A percentile compares a stretch with the other conserved stretches of the same genome.
Evolutionary conservation across 2,797 vertebrate genomes (phyloP).

Genomic region (Mallotus villosus): DNA sequence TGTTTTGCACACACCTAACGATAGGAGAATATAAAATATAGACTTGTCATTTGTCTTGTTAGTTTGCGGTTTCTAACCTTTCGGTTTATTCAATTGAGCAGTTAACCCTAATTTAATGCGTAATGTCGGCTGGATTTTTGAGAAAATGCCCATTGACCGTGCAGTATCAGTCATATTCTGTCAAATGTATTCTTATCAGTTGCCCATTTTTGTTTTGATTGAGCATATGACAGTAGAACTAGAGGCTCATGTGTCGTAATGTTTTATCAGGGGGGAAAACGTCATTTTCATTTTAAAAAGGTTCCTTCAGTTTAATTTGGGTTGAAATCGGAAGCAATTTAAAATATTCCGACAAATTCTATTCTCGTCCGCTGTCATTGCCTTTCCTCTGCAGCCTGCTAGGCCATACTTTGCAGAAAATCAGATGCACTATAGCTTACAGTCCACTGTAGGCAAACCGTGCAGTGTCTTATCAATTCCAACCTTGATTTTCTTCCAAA

Average conservation of each 20-base stretch:
- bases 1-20: neutral
- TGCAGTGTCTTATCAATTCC: slow-evolving; percentile 8
- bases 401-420: neutral
- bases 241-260: too few species aligned
- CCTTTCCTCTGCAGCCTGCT: neutral
- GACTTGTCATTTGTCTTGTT: neutral
- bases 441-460: neutral
- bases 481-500: slow-evolving; percentile 14
- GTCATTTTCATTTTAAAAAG: neutral
- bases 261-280: too few species aligned
- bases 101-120: neutral
- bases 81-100: too few species aligned
- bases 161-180: neutral
- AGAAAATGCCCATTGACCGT: neutral
- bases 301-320: neutral
- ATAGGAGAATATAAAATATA: neutral
- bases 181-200: neutral
- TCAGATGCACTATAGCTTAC: too few species aligned
- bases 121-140: neutral
- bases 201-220: neutral
- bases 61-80: neutral
- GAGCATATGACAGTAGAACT: neutral
- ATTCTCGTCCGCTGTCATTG: neutral
- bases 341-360: neutral
- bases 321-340: neutral